Evolutionary conservation across 1,140 invertebrate species (phyloP).

Genomic region (Diorhabda sublineata): DNA sequence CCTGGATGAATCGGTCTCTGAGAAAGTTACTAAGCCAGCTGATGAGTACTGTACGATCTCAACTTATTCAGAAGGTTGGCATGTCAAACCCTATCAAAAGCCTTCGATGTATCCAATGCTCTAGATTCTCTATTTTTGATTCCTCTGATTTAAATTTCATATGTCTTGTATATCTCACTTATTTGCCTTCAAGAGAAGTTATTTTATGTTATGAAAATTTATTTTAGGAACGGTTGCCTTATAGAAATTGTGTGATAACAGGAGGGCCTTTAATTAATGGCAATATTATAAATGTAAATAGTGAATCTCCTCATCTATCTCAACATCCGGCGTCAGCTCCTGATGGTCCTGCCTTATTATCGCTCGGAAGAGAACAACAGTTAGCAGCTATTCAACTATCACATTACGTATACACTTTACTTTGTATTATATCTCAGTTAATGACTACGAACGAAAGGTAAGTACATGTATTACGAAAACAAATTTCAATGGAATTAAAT

Average conservation of each 20-base stretch:
- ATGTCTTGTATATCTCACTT: too few relatives aligned
- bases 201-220: not conserved
- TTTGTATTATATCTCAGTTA: conserved; percentile 79
- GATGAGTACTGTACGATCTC: too few relatives aligned
- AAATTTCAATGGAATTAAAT: not conserved
- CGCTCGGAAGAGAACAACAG: conserved; percentile 59
- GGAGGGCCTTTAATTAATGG: conserved; percentile 41
- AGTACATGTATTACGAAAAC: not conserved
- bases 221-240: conserved; percentile 51
- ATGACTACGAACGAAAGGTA: conserved; percentile 79
- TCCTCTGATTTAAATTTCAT: too few relatives aligned
- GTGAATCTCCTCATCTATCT: conserved; percentile 24
- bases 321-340: conserved; percentile 25
- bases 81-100: too few relatives aligned
- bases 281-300: conserved; percentile 30
- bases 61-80: too few relatives aligned
- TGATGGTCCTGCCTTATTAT: conserved; percentile 47
- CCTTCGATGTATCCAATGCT: too few relatives aligned
- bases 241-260: conserved; percentile 49
- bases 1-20: too few relatives aligned
- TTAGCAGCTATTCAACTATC: conserved; percentile 70
- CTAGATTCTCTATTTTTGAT: too few relatives aligned
- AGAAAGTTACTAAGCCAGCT: too few relatives aligned
- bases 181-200: not conserved
- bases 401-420: conserved; percentile 75